A percentile compares a stretch with the other conserved stretches of the same genome.
phyloP scores from a whole-genome alignment of 1,140 invertebrate species.

The Orchesella cincta region DNA sequence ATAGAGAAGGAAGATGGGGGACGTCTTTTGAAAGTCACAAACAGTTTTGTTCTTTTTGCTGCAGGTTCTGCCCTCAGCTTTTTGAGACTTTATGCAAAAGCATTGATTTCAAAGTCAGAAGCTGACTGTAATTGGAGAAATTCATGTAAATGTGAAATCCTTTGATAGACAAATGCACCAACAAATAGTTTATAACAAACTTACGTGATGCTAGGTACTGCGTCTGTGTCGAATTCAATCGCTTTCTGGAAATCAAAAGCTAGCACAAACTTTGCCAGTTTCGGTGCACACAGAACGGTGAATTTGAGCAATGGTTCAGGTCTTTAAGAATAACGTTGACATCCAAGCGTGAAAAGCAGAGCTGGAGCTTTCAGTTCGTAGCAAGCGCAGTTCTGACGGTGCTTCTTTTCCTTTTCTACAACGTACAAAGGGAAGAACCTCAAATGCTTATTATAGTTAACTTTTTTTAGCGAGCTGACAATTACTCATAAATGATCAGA shows the following conservation, averaged over 20 bases:
- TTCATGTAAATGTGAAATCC: background rate
- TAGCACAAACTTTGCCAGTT: constrained; percentile 89
- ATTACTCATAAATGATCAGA: background rate
- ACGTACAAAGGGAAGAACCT: constrained; percentile 56
- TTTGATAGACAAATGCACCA: background rate
- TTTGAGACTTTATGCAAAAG: constrained; percentile 60
- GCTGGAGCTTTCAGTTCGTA: constrained; percentile 82
- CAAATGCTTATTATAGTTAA: constrained; percentile 50
- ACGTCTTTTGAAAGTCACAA: constrained; percentile 78
- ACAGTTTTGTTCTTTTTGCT: no score
- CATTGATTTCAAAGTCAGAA: constrained; percentile 70
- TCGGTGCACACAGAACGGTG: constrained; percentile 99
- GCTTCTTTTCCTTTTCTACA: constrained; percentile 30
- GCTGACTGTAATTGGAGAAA: constrained; percentile 51
- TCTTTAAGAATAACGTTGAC: constrained; percentile 95
- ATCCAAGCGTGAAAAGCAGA: constrained; percentile 90
- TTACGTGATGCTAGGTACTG: constrained; percentile 62
- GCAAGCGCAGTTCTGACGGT: constrained; percentile 57
- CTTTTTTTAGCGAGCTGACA: constrained; percentile 25
- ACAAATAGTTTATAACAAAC: background rate
- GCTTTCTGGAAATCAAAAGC: constrained; percentile 74
- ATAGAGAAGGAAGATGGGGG: no score
- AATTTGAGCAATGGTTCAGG: constrained; percentile 94
- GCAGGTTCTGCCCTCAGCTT: no score
- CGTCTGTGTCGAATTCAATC: constrained; percentile 72